These are phyloP conservation scores for Crocuta crocuta DNA, from an alignment of 2,113 vertebrate species.

Conservation along the genomic window DNA sequence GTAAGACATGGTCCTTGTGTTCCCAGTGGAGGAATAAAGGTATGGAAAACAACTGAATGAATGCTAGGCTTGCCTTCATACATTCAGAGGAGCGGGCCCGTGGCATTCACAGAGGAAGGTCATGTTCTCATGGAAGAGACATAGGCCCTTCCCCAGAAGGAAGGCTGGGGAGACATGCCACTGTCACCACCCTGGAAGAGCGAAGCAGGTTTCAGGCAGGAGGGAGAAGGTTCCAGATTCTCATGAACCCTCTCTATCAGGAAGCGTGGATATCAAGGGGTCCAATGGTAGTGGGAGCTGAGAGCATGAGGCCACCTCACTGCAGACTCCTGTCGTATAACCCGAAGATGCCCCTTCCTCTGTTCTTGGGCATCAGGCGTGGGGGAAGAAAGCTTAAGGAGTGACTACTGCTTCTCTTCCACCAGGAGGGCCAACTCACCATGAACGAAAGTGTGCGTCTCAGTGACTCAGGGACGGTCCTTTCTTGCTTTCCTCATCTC, in stretches of 20 bases:
- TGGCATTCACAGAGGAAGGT: neutral
- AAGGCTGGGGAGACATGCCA: neutral
- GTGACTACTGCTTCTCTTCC: neutral
- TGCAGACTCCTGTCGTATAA: neutral
- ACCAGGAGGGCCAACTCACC: neutral
- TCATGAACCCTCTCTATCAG: neutral
- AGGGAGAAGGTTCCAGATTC: neutral
- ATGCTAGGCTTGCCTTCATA: neutral
- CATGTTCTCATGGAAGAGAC: neutral
- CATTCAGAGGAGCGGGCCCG: neutral
- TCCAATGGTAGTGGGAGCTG: too few species aligned
- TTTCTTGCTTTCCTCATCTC: neutral
- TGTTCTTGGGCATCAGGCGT: neutral
- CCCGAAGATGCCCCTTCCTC: neutral
- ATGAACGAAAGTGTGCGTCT: neutral
- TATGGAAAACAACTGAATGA: neutral
- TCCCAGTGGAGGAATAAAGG: neutral
- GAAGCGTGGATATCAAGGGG: neutral
- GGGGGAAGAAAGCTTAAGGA: neutral
- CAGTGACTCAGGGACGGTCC: neutral
- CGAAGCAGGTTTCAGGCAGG: neutral
- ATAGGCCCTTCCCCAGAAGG: accelerated
- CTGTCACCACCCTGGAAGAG: neutral
- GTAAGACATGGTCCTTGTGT: neutral
- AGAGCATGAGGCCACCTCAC: neutral